Conservation (phyloP, 2,888 invertebrate species). For the Drosophila birchii region DNA sequence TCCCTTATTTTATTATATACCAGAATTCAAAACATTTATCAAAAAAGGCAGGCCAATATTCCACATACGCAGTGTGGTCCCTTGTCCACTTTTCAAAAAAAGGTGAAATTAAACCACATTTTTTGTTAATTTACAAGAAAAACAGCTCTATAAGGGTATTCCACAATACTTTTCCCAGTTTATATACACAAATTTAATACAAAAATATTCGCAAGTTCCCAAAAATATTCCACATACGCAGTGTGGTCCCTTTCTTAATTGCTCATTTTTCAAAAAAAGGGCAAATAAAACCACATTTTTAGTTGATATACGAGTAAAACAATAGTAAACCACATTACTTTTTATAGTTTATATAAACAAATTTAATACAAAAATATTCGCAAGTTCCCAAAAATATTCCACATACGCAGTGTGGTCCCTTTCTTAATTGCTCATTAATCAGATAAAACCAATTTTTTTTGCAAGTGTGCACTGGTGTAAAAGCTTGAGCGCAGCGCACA, state of each 20-base stretch:
- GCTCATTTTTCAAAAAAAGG: too few relatives aligned
- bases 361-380: neutral
- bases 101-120: too few relatives aligned
- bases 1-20: too few relatives aligned
- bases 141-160: too few relatives aligned
- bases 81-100: too few relatives aligned
- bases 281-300: too few relatives aligned
- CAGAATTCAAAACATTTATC: too few relatives aligned
- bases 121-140: too few relatives aligned
- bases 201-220: neutral
- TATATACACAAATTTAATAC: neutral
- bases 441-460: neutral
- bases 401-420: conserved; percentile 2
- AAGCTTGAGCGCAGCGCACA: conserved; percentile 32
- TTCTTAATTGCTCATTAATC: neutral
- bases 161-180: neutral
- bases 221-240: too few relatives aligned
- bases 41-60: too few relatives aligned
- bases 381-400: neutral
- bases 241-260: neutral
- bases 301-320: too few relatives aligned
- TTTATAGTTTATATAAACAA: neutral
- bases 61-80: too few relatives aligned
- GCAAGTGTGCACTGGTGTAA: conserved; percentile 40
- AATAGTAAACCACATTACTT: neutral